Evolutionary conservation across 2,888 invertebrate species (phyloP), one percentile per base, ranked within the genome.

Genomic region (Tinea pellionella): DNA sequence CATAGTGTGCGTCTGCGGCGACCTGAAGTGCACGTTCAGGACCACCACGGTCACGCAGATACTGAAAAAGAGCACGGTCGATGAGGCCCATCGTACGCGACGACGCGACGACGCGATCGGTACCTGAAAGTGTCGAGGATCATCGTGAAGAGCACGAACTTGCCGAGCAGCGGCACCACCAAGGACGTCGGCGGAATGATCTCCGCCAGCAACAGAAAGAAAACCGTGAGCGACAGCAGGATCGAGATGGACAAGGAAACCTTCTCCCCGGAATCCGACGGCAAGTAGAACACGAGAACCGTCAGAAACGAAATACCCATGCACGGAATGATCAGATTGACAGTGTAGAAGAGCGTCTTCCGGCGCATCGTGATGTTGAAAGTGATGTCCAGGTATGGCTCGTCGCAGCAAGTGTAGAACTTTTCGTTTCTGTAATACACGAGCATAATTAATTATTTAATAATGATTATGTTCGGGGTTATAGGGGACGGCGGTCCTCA

Each of bases 191-290:
- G 96, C 70, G 86, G 86, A 67, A 86, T 86, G 68, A 86, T 86
- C 74, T 86, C 86, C 53, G 86, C 86, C 65, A 86, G 95, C 81
- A 97, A 92, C 84, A 97, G 90, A 92, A 97, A 97, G 93, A 97
- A 97, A 91, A 97, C 96, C 81, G 96, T 97, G 81, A 97, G 91
- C 76, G 96, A 96, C 80, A 97, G 93, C 77, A 97, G 90, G 86
- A 97, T 97, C 75, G 96, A 96, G 86, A 97, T 96, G 73, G 97
- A 97, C 78, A 99, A 92, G 80, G 97, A 97, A 85, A 99, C 98
- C 91, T 98, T 98, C 89, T 99, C 98, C 72, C 98, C 98, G 81
- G 96, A 96, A 89, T 98, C 98, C 66, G 97, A 97, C 66, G 98
- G 98, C 80, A 98, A 89, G 87, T 98, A 98, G 90, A 98, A 98